Conservation (phyloP, 1,140 invertebrate species). For the Pseudoatta argentina region DNA sequence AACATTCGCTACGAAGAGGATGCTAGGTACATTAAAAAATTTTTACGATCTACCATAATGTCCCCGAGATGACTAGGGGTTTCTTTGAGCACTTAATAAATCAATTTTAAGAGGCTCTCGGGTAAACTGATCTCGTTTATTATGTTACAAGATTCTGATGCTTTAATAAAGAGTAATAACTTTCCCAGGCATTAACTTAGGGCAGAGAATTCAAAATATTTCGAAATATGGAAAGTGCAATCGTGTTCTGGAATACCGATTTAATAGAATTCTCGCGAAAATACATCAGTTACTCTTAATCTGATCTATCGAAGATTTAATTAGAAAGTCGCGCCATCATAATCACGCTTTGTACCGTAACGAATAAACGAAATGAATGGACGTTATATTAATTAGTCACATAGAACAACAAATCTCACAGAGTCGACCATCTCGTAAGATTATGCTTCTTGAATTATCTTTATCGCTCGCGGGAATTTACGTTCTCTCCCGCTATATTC, state of each 20-base stretch:
- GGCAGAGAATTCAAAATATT: slow-evolving; percentile 6
- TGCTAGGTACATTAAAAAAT: slow-evolving; percentile 38
- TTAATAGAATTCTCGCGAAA: slow-evolving; percentile 36
- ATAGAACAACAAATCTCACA: slow-evolving; percentile 38
- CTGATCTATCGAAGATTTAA: slow-evolving; percentile 43
- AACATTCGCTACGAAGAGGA: slow-evolving; percentile 8
- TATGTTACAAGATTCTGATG: slow-evolving; percentile 16
- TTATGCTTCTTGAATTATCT: slow-evolving; percentile 63
- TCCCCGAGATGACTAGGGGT: slow-evolving; percentile 6
- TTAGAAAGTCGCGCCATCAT: slow-evolving; percentile 38
- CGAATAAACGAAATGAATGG: slow-evolving; percentile 34
- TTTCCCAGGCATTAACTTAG: slow-evolving; percentile 15
- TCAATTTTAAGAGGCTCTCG: slow-evolving; percentile 54
- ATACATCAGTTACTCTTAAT: slow-evolving; percentile 48
- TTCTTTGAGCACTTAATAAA: slow-evolving; percentile 54
- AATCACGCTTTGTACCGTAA: background rate
- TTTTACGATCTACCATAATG: slow-evolving; percentile 40
- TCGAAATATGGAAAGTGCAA: slow-evolving; percentile 19
- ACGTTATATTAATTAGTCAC: slow-evolving; percentile 58
- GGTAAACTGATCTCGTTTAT: slow-evolving; percentile 36
- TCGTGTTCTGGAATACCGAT: slow-evolving; percentile 13
- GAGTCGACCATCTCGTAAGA: slow-evolving; percentile 27
- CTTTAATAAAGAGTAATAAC: slow-evolving; percentile 51
- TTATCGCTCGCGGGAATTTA: slow-evolving; percentile 49
- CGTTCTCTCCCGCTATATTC: slow-evolving; percentile 48